Evolutionary conservation across 2,888 invertebrate species (phyloP).

Genomic region (Pristionchus mayeri): DNA sequence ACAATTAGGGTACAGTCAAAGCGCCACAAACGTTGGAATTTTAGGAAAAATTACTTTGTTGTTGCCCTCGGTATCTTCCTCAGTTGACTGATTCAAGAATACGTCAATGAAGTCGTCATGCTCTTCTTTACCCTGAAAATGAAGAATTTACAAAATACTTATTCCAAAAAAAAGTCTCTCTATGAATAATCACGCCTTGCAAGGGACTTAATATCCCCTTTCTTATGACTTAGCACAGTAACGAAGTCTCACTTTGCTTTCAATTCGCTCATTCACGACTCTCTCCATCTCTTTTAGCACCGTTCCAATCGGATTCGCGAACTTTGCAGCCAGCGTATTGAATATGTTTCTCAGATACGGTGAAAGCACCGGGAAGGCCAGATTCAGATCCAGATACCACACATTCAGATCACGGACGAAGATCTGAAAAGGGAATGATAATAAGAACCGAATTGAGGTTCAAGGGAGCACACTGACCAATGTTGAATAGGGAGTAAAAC

Average conservation of each 20-base stretch:
- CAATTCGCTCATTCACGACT: conserved; percentile 56
- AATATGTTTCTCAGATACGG: conserved; percentile 47
- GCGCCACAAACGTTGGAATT: not conserved
- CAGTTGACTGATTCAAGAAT: not conserved
- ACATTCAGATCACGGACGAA: conserved; percentile 49
- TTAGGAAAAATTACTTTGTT: not conserved
- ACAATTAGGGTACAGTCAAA: too few relatives aligned
- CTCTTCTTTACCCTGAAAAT: conserved; percentile 27
- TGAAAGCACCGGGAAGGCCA: not conserved
- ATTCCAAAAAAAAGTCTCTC: too few relatives aligned
- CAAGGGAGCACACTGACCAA: not conserved
- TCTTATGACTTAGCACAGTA: too few relatives aligned
- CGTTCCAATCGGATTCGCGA: conserved; percentile 50
- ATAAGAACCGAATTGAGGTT: not conserved
- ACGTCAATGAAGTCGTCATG: conserved; percentile 48
- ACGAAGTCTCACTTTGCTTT: conserved; percentile 49
- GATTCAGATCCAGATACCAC: conserved; percentile 47
- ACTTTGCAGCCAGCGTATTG: conserved; percentile 40
- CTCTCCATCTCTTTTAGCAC: conserved; percentile 46
- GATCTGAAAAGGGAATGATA: not conserved
- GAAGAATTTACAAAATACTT: too few relatives aligned
- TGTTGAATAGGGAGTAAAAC: not conserved
- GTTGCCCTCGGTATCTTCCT: not conserved
- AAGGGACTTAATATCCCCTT: too few relatives aligned
- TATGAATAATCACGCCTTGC: too few relatives aligned